Evolutionary conservation across 2,797 vertebrate species (phyloP).

Genomic region (Discoglossus pictus): DNA sequence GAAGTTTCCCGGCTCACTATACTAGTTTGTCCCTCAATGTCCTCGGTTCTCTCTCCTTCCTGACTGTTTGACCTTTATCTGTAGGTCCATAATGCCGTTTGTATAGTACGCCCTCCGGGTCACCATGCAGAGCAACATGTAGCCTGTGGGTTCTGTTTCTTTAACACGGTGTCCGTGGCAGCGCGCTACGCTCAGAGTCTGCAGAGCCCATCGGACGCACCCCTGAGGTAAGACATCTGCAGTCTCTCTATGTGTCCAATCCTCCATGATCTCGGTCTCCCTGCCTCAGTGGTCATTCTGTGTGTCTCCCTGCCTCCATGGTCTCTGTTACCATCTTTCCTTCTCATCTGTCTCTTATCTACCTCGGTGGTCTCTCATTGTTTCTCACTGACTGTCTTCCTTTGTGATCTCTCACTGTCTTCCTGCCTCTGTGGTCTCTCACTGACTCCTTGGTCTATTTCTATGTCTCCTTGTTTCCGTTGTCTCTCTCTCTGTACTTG

Average conservation of each 20-base stretch:
- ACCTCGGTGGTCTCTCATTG: not conserved
- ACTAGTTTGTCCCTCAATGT: too few relatives aligned
- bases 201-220: slow-evolving; percentile 38
- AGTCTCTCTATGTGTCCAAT: too few relatives aligned
- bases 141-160: slow-evolving; percentile 89
- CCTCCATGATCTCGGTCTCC: not conserved
- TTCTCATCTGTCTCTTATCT: not conserved
- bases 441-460: too few relatives aligned
- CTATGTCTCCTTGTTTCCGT: too few relatives aligned
- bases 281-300: not conserved
- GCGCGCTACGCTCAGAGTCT: slow-evolving; percentile 81
- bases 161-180: slow-evolving; percentile 82
- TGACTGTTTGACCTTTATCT: not conserved
- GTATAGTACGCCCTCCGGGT: slow-evolving; percentile 85
- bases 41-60: not conserved
- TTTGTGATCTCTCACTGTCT: too few relatives aligned
- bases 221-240: slow-evolving; percentile 20
- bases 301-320: not conserved
- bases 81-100: slow-evolving; percentile 80
- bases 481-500: too few relatives aligned
- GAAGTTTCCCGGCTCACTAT: too few relatives aligned
- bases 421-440: too few relatives aligned
- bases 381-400: too few relatives aligned
- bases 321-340: not conserved
- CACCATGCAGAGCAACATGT: slow-evolving; percentile 81